These are phyloP conservation scores for Aphrocallistes beatrix DNA, from an alignment of 37 sponge, comb jelly and placozoan species.

Conservation along the genomic window DNA sequence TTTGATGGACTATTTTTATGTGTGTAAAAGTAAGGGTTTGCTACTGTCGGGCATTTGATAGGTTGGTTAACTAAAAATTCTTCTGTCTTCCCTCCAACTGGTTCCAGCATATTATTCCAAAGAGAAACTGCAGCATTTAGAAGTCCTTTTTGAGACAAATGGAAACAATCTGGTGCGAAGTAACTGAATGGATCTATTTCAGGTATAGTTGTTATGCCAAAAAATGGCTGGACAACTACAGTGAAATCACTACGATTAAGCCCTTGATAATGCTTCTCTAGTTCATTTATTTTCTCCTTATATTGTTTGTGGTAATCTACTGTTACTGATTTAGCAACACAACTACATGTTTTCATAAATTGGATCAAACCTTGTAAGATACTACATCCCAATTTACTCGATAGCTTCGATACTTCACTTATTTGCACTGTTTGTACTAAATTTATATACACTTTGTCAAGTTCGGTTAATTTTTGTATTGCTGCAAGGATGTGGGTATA, in stretches of 20 bases:
- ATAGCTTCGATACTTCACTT: not conserved
- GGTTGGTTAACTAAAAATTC: not conserved
- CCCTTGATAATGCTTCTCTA: not conserved
- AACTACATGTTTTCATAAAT: not conserved
- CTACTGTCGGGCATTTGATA: conserved; percentile 24
- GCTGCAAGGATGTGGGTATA: not conserved
- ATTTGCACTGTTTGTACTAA: conserved; percentile 27
- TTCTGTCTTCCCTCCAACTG: conserved; percentile 32
- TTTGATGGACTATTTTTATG: conserved; percentile 24
- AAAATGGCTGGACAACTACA: conserved; percentile 58
- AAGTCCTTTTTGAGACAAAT: conserved; percentile 41
- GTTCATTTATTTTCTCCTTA: not conserved
- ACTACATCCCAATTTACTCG: not conserved
- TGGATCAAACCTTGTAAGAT: conserved; percentile 8
- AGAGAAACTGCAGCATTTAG: conserved; percentile 25
- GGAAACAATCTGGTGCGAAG: conserved; percentile 66
- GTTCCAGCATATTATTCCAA: conserved; percentile 65
- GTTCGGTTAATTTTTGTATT: not conserved
- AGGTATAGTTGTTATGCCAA: conserved; percentile 17
- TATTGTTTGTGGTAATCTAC: not conserved
- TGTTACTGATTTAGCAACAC: not conserved
- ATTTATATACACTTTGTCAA: conserved; percentile 27
- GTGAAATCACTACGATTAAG: conserved; percentile 33
- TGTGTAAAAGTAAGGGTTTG: conserved; percentile 38
- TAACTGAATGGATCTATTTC: not conserved